These are phyloP conservation scores for Aix galericulata DNA, from an alignment of 2,113 vertebrate genomes.

Conservation along the genomic window DNA sequence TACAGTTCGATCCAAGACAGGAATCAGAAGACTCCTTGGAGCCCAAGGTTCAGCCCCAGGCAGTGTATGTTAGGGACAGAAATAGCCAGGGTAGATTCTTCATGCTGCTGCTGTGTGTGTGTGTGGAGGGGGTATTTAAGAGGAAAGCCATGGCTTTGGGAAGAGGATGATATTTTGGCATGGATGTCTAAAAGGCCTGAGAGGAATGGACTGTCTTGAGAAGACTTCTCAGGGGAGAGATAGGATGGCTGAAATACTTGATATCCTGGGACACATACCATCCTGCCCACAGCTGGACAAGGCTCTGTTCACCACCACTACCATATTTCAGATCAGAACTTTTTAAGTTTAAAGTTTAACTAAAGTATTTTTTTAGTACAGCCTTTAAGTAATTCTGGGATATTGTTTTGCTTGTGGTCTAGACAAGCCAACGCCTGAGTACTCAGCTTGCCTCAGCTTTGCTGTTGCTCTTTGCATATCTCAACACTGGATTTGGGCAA, in stretches of 20 bases:
- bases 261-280: not conserved
- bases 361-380: not conserved
- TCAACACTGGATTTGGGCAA: rapidly evolving
- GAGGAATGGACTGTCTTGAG: not conserved
- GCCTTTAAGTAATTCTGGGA: not conserved
- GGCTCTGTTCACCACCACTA: not conserved
- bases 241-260: not conserved
- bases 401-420: not conserved
- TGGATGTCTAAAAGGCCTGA: not conserved
- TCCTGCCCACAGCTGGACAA: not conserved
- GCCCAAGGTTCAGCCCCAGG: not conserved
- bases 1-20: not conserved
- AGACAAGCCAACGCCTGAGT: not conserved
- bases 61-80: not conserved
- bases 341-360: not conserved
- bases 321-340: not conserved
- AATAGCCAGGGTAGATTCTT: not conserved
- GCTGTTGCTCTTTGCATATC: not conserved
- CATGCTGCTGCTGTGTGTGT: too few species aligned
- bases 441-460: not conserved
- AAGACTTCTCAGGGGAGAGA: not conserved
- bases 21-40: not conserved
- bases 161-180: not conserved
- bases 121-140: not conserved
- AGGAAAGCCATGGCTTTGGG: not conserved